Conservation (phyloP, 2,797 vertebrate genomes). For the Micromesistius poutassou region DNA sequence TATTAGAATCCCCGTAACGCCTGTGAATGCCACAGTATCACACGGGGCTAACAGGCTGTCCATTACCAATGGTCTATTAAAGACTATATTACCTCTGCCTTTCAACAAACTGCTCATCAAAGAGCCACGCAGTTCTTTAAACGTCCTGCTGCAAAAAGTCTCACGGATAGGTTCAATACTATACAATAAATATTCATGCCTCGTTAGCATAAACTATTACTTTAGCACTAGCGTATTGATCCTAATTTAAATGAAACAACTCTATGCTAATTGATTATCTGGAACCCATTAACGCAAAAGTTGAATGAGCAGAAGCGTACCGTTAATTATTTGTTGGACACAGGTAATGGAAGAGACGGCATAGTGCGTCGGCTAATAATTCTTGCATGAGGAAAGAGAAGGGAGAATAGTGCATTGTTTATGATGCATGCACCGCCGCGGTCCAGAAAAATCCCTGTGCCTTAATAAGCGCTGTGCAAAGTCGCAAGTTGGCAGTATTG, state of each 20-base stretch:
- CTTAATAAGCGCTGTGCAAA: slow-evolving; percentile 29
- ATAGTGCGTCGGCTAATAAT: slow-evolving; percentile 36
- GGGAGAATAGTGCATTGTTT: slow-evolving; percentile 44
- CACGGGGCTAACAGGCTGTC: neutral
- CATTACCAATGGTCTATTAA: neutral
- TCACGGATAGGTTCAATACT: slow-evolving; percentile 43
- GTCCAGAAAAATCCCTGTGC: slow-evolving; percentile 35
- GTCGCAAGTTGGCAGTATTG: neutral
- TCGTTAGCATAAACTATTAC: slow-evolving; percentile 63
- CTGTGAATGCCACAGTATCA: too few species aligned
- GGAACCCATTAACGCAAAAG: slow-evolving; percentile 61
- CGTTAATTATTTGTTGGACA: slow-evolving; percentile 53
- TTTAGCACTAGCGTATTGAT: slow-evolving; percentile 62
- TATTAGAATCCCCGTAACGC: too few species aligned
- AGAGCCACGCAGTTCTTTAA: neutral
- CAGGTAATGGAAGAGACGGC: slow-evolving; percentile 34
- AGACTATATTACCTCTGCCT: neutral
- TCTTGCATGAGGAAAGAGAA: slow-evolving; percentile 5
- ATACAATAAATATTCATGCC: slow-evolving; percentile 27
- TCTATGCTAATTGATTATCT: slow-evolving; percentile 70
- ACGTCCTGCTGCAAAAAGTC: slow-evolving; percentile 23
- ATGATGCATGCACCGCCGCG: slow-evolving; percentile 44
- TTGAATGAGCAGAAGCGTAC: slow-evolving; percentile 37
- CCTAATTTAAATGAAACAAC: slow-evolving; percentile 68
- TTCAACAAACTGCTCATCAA: neutral